Percentiles rank a stretch among this genome's conserved stretches.
phyloP scores from a whole-genome alignment of 2,888 invertebrate species.

The Fabriciana adippe region DNA sequence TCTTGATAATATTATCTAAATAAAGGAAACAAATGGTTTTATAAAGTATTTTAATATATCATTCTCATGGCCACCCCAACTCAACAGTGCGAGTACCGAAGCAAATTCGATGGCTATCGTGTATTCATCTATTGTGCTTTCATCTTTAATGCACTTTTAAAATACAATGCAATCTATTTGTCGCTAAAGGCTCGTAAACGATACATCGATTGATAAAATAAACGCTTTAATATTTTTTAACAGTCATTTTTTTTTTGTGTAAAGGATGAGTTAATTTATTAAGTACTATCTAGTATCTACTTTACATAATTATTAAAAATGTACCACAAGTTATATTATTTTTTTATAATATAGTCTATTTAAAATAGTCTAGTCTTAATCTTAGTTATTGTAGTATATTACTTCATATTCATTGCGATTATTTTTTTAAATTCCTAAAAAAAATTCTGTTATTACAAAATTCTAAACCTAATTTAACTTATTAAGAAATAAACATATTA shows the following conservation, averaged over 20 bases:
- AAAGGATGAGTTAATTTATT: too few relatives aligned
- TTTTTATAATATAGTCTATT: too few relatives aligned
- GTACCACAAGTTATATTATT: too few relatives aligned
- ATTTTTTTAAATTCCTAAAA: too few relatives aligned
- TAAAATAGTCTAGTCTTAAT: too few relatives aligned
- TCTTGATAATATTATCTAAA: too few relatives aligned
- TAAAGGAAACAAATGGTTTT: background rate
- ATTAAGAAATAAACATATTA: conserved; percentile 2
- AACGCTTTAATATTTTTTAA: background rate
- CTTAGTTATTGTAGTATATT: too few relatives aligned
- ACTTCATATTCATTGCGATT: too few relatives aligned
- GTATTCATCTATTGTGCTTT: conserved; percentile 52
- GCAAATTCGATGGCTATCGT: conserved; percentile 70
- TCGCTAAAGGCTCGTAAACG: conserved; percentile 9
- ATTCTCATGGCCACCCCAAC: conserved; percentile 24
- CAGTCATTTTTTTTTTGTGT: background rate
- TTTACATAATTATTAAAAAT: too few relatives aligned
- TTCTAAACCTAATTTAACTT: background rate
- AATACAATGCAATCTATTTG: conserved; percentile 15
- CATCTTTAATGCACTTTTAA: conserved; percentile 16
- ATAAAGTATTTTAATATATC: background rate
- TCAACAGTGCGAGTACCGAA: conserved; percentile 35
- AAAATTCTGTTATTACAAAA: too few relatives aligned
- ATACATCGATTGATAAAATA: conserved; percentile 19
- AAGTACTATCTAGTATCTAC: too few relatives aligned